Base-by-base conservation (phyloP, 2,888 invertebrate species). In the Rhagonycha lutea region DNA sequence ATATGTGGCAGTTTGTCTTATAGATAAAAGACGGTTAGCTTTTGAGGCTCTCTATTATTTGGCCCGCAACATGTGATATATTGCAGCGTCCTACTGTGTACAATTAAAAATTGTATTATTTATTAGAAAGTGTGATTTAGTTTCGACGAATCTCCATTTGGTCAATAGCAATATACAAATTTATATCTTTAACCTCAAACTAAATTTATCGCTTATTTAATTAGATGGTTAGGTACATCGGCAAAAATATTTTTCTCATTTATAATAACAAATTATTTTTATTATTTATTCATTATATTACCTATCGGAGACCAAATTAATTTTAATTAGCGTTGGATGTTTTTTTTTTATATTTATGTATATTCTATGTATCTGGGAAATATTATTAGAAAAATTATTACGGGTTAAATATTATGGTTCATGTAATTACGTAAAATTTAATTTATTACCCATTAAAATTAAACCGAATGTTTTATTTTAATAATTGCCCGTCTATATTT, bases 41-140 rank as follows among this genome's bases (percentile, higher is more conserved):
- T 76, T 68, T 60, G 14, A 67, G 68, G 18, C 47, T 62, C 68
- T 73, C 75, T 74, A 73, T 79, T 80, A 79, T 80, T 78, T 72
- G 72, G 75, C 69, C 69, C 71, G 74, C 73, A 68, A 65, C 61
- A 67, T 70, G 76, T 80, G 81, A 81, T 81, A 81, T 80, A 81
- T 80, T 79, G 79, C 80, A 76, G 81, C 76, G 77, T 81, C 81
- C 81, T 81, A 81, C 81, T 81, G 81, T 81, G 81, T 80, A 81
- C 80, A 81, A 81, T 81, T 81, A 81, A 81, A 80, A 78, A 80
- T 81, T 79, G 78, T 76, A 80, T 81, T 81, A 81, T 81, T 81
- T 81, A 81, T 81, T 81, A 80, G 81, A 78, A 81, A 79, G 79
- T 80, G 78, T 78, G 80, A 80, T 80, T 79, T 78, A 75, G 71